A percentile compares a stretch with the other conserved stretches of the same genome.
Conservation (phyloP, 1,140 invertebrate genomes). For the Littorina saxatilis region DNA sequence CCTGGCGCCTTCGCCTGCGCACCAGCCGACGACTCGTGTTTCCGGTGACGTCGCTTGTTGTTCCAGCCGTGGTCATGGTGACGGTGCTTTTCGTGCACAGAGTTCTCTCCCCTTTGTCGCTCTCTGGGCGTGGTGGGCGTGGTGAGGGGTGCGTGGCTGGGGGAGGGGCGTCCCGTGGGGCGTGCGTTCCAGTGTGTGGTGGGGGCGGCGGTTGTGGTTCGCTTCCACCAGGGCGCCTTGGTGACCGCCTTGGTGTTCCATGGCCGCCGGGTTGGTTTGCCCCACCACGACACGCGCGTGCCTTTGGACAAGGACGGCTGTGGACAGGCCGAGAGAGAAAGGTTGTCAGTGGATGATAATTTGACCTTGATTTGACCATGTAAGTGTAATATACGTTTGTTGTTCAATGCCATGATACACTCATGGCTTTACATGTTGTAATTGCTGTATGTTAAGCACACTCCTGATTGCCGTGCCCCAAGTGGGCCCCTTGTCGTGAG, state of each 20-base stretch:
- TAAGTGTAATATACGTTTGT: too few species aligned
- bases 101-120: conserved; percentile 26
- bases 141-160: background rate
- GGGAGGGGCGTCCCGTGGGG: conserved; percentile 29
- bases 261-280: conserved; percentile 16
- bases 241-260: background rate
- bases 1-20: background rate
- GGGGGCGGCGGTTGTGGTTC: background rate
- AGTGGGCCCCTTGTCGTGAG: too few species aligned
- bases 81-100: conserved; percentile 13
- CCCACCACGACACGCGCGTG: background rate
- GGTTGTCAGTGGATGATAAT: too few species aligned
- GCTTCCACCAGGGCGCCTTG: background rate
- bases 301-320: background rate
- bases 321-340: too few species aligned
- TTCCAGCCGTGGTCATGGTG: too few species aligned
- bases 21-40: conserved; percentile 10
- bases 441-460: too few species aligned
- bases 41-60: background rate
- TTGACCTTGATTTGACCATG: too few species aligned
- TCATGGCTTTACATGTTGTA: too few species aligned
- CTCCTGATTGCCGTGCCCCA: too few species aligned
- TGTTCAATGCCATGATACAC: too few species aligned
- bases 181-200: conserved; percentile 34
- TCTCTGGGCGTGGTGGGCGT: conserved; percentile 9